phyloP scores from a whole-genome alignment of 2,113 vertebrate species.

The Butorides virescens region DNA sequence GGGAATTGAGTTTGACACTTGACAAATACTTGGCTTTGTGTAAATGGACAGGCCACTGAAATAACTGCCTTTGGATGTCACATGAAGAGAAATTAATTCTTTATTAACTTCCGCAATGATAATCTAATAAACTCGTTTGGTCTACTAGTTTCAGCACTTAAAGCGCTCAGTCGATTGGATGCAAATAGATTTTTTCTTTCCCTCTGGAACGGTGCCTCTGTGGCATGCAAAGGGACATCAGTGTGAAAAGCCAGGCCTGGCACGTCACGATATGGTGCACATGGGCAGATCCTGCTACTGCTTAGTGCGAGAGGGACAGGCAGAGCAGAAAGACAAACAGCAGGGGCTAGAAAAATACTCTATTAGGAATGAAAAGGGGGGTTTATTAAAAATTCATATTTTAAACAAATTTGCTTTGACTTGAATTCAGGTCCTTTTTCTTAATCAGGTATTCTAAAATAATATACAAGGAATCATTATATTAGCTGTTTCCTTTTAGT shows the following conservation, averaged over 20 bases:
- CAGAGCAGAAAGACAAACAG: not conserved
- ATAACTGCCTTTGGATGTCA: conserved; percentile 86
- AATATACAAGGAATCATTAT: not conserved
- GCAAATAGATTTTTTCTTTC: conserved; percentile 71
- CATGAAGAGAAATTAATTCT: conserved; percentile 93
- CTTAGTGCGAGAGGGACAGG: not conserved
- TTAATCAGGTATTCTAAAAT: not conserved
- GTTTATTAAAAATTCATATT: not conserved
- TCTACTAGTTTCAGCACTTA: conserved; percentile 80
- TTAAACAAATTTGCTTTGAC: not conserved
- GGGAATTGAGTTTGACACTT: conserved; percentile 91
- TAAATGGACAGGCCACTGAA: conserved; percentile 90
- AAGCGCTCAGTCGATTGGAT: conserved; percentile 73
- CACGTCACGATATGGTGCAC: not conserved
- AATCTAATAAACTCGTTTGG: conserved; percentile 89
- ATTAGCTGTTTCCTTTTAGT: not conserved
- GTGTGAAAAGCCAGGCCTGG: conserved; percentile 10
- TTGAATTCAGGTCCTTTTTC: not conserved
- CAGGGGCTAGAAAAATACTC: not conserved
- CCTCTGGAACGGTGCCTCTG: conserved; percentile 70
- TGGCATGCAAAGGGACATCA: conserved; percentile 74
- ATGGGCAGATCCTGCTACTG: not conserved
- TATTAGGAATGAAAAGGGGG: not conserved
- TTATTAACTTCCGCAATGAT: conserved; percentile 92
- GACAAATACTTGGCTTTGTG: conserved; percentile 97